Percentiles rank a stretch among this genome's conserved stretches.
These are phyloP conservation scores for Ploceus nigricollis DNA, from an alignment of 2,113 vertebrate species.

Conservation along the genomic window DNA sequence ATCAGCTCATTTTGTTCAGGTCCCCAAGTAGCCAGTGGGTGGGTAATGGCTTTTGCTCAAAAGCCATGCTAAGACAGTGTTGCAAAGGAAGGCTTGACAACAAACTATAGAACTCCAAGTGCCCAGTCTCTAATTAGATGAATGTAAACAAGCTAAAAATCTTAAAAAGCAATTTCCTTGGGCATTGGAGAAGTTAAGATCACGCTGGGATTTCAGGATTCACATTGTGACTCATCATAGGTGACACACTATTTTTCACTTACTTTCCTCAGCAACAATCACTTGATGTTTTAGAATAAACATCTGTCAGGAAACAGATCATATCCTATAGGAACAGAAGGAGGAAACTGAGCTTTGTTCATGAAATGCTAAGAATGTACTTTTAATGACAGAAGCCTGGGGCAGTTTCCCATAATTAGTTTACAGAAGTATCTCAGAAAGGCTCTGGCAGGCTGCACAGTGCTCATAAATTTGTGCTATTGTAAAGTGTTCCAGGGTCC, in stretches of 20 bases:
- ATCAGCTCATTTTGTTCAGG: neutral
- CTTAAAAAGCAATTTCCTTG: neutral
- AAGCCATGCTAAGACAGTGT: neutral
- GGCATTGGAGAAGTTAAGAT: neutral
- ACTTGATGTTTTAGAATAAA: constrained; percentile 31
- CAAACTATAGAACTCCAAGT: neutral
- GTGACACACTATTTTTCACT: neutral
- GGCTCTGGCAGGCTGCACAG: neutral
- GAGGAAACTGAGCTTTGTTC: constrained; percentile 51
- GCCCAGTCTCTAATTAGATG: neutral
- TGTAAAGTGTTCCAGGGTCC: constrained; percentile 3
- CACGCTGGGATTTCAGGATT: neutral
- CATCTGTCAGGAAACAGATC: constrained; percentile 52
- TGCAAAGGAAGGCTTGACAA: neutral
- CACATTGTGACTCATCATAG: neutral
- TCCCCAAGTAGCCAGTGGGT: neutral
- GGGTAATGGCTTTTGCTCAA: neutral
- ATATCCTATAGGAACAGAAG: constrained; percentile 57
- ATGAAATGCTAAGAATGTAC: constrained; percentile 44
- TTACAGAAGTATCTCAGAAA: constrained; percentile 30
- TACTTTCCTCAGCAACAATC: neutral
- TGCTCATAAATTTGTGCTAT: constrained; percentile 14
- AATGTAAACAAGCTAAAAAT: neutral
- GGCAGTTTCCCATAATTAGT: constrained; percentile 48
- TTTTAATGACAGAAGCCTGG: constrained; percentile 32